Percentiles rank a stretch among this genome's conserved stretches.
Evolutionary conservation across 2,113 vertebrate genomes (phyloP).

Genomic region (Drymodes brunneopygia): DNA sequence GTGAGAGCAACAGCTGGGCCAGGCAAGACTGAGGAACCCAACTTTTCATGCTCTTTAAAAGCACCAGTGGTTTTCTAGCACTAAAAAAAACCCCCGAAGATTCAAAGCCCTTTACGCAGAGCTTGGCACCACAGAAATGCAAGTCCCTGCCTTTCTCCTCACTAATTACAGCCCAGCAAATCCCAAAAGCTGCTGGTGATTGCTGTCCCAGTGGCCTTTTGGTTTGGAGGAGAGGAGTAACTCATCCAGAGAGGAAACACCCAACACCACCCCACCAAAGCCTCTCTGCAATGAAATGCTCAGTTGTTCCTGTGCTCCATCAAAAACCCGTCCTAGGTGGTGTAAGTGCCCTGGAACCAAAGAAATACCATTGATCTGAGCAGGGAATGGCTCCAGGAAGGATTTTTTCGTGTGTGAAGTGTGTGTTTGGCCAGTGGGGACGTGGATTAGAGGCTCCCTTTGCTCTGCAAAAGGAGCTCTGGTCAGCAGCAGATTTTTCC

Average conservation of each 20-base stretch:
- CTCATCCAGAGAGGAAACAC: background rate
- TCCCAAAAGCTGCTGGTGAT: background rate
- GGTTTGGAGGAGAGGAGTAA: background rate
- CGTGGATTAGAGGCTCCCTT: background rate
- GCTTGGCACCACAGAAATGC: background rate
- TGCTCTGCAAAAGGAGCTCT: background rate
- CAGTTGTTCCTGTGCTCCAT: rapidly evolving
- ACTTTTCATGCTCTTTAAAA: background rate
- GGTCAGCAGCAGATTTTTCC: background rate
- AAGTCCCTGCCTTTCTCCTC: background rate
- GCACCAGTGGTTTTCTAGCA: background rate
- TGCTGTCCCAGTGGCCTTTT: background rate
- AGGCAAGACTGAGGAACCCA: background rate
- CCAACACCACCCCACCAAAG: background rate
- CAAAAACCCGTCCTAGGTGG: background rate
- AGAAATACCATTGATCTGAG: background rate
- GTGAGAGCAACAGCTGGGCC: background rate
- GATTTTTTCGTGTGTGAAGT: background rate
- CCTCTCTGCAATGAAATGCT: background rate
- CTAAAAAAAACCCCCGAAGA: background rate
- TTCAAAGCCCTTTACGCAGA: background rate
- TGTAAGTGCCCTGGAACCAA: background rate
- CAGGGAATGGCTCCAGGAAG: background rate
- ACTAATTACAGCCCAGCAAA: background rate
- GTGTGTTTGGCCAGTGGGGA: background rate